Evolutionary conservation across 2,113 vertebrate species (phyloP).

Genomic region (Alosa alosa): DNA sequence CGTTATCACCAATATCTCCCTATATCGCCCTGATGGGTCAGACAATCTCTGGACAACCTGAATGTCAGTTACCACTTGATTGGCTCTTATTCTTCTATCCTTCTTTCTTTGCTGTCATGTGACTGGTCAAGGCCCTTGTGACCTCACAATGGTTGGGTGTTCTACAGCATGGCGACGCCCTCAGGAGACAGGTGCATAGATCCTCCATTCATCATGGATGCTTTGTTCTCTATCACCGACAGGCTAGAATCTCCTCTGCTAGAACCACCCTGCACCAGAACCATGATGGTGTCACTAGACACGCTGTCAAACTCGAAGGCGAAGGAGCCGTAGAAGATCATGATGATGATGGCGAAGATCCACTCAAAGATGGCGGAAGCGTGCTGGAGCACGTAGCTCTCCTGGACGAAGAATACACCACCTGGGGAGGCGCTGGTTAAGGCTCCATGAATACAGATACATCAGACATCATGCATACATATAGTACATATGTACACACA

Average conservation of each 20-base stretch:
- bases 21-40: neutral
- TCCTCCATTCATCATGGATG: constrained; percentile 30
- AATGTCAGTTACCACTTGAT: neutral
- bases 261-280: constrained; percentile 66
- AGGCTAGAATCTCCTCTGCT: constrained; percentile 35
- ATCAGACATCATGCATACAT: neutral
- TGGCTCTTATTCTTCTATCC: neutral
- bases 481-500: neutral
- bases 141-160: neutral
- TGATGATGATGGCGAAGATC: constrained; percentile 80
- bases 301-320: constrained; percentile 78
- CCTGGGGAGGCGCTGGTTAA: constrained; percentile 71
- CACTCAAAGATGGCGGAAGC: constrained; percentile 81
- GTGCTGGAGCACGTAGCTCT: constrained; percentile 78
- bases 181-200: constrained; percentile 50
- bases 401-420: constrained; percentile 79
- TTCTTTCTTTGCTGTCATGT: neutral
- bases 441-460: constrained; percentile 46
- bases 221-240: constrained; percentile 45
- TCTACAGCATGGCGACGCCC: constrained; percentile 54
- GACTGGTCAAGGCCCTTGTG: neutral
- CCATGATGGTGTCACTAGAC: constrained; percentile 78
- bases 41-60: neutral
- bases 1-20: neutral
- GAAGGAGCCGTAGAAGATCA: constrained; percentile 82